Percentiles rank a stretch among this genome's conserved stretches.
These are phyloP conservation scores for Plecturocebus donacophilus DNA, from an alignment of 2,113 vertebrate genomes.

Conservation along the genomic window DNA sequence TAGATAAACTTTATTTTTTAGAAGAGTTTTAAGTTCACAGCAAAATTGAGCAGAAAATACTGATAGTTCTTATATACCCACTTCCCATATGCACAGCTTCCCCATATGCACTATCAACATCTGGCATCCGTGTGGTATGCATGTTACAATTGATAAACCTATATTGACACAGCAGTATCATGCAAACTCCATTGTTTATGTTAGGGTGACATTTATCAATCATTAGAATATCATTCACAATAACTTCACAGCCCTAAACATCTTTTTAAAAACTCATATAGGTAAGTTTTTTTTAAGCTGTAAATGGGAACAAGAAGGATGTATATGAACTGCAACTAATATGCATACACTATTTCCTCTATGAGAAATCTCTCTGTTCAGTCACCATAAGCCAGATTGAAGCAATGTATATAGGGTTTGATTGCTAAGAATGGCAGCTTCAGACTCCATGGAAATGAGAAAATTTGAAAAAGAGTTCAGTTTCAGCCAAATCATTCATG, in stretches of 20 bases:
- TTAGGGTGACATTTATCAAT: neutral
- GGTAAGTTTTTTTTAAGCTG: neutral
- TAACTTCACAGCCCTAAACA: conserved; percentile 12
- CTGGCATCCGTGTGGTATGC: no score
- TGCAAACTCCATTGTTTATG: neutral
- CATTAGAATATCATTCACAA: neutral
- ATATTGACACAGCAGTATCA: neutral
- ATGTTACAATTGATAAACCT: neutral
- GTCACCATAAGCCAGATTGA: conserved; percentile 15
- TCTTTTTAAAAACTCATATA: neutral
- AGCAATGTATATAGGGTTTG: neutral
- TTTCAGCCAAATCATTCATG: conserved; percentile 45
- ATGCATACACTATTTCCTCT: conserved; percentile 5
- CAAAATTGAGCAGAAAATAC: neutral
- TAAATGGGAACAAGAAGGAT: neutral
- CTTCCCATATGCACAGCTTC: neutral
- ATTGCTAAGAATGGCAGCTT: conserved; percentile 50
- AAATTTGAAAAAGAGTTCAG: conserved; percentile 20
- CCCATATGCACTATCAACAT: neutral
- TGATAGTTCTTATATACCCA: neutral
- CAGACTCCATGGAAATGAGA: conserved; percentile 40
- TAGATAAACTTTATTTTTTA: neutral
- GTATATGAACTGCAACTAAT: neutral
- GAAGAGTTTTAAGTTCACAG: neutral
- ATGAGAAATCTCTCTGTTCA: conserved; percentile 13